Evolutionary conservation across 2,888 invertebrate genomes (phyloP).

Genomic region (Troides oblongomaculatus): DNA sequence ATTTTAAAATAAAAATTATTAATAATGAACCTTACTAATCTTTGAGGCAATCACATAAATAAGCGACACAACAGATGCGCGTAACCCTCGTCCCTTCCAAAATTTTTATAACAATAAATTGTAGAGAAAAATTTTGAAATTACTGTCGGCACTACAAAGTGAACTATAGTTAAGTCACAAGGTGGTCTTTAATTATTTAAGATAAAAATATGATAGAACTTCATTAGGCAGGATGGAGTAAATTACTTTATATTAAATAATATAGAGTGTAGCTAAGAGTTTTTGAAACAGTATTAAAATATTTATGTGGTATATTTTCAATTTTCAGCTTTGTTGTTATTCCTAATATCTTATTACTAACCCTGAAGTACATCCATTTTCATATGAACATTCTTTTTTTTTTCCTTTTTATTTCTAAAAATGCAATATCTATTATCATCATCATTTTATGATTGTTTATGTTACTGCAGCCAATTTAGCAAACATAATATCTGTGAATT

Average conservation of each 20-base stretch:
- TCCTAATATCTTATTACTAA: too few relatives aligned
- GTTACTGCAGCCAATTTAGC: too few relatives aligned
- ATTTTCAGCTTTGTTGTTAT: neutral
- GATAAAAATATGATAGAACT: conserved; percentile 71
- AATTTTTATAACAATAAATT: conserved; percentile 71
- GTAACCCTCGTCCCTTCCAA: conserved; percentile 50
- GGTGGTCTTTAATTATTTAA: conserved; percentile 73
- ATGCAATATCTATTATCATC: too few relatives aligned
- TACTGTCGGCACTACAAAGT: conserved; percentile 66
- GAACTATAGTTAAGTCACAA: conserved; percentile 60
- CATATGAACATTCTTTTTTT: too few relatives aligned
- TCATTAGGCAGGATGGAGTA: conserved; percentile 58
- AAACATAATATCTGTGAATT: too few relatives aligned
- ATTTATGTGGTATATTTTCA: neutral
- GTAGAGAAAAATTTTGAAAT: conserved; percentile 53
- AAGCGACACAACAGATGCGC: conserved; percentile 68
- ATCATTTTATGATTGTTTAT: too few relatives aligned
- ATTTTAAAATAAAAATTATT: conserved; percentile 65
- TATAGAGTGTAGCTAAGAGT: conserved; percentile 46
- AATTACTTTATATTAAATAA: conserved; percentile 60
- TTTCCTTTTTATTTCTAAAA: too few relatives aligned
- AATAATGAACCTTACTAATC: conserved; percentile 53
- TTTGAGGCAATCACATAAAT: conserved; percentile 72
- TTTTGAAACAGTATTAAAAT: conserved; percentile 38
- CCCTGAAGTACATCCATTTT: too few relatives aligned